These are phyloP conservation scores for Harpalus rufipes DNA, from an alignment of 2,888 invertebrate species.

Conservation along the genomic window DNA sequence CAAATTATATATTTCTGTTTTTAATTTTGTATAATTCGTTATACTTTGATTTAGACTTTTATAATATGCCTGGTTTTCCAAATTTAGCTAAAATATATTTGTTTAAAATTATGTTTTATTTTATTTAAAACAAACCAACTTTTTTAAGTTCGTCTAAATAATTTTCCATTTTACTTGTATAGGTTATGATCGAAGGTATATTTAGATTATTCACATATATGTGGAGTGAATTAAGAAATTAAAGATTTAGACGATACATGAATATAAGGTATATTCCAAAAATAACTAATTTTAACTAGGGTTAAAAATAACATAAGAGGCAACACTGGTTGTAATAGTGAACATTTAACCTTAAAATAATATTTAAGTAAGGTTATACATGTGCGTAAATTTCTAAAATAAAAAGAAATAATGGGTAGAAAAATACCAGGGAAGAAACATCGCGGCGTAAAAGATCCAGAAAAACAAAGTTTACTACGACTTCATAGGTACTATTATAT, in stretches of 20 bases:
- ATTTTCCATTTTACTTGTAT: conserved; percentile 1
- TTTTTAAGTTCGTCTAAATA: conserved; percentile 15
- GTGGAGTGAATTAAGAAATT: too few species aligned
- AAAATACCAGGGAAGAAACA: conserved; percentile 92
- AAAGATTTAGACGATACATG: too few species aligned
- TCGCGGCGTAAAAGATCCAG: conserved; percentile 87
- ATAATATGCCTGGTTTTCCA: neutral
- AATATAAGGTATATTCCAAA: too few species aligned
- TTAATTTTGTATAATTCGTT: conserved; percentile 27
- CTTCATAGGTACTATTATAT: conserved; percentile 80
- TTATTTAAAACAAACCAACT: conserved; percentile 15
- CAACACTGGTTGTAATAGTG: too few species aligned
- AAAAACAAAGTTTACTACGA: conserved; percentile 83
- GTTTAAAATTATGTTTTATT: neutral
- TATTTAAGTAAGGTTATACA: neutral
- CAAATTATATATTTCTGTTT: conserved; percentile 19
- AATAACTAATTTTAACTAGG: too few species aligned
- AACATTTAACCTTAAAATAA: conserved; percentile 24
- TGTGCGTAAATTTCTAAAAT: neutral
- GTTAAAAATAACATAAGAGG: too few species aligned
- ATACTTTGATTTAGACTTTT: conserved; percentile 30
- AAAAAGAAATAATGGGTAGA: conserved; percentile 78
- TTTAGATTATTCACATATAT: too few species aligned
- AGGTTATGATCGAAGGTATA: neutral
- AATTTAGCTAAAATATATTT: conserved; percentile 7